These are phyloP conservation scores for Epirrhoe alternata DNA, from an alignment of 2,888 invertebrate genomes.

Conservation along the genomic window DNA sequence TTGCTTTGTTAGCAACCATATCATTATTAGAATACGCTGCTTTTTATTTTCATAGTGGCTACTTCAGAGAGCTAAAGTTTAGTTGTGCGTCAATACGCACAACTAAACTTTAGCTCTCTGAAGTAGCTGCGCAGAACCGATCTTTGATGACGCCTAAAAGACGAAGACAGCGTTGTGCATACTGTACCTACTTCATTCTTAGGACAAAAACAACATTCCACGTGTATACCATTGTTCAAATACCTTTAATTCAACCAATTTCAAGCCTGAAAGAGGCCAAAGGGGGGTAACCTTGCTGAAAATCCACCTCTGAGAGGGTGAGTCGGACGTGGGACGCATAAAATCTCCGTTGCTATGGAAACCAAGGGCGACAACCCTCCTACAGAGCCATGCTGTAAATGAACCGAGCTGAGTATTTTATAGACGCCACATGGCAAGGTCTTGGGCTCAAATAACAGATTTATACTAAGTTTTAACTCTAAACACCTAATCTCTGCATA, in stretches of 20 bases:
- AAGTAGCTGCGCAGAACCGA: too few relatives aligned
- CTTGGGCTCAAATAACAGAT: slow-evolving; percentile 4
- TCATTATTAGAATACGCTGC: background rate
- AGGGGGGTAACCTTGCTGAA: slow-evolving; percentile 60
- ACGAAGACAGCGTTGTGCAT: too few relatives aligned
- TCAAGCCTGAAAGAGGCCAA: slow-evolving; percentile 44
- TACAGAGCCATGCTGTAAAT: slow-evolving; percentile 49
- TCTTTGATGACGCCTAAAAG: too few relatives aligned
- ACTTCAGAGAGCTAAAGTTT: too few relatives aligned
- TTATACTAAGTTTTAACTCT: too few relatives aligned
- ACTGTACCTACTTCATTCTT: slow-evolving; percentile 9
- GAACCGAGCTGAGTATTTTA: slow-evolving; percentile 52
- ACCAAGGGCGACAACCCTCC: slow-evolving; percentile 79
- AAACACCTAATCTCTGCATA: too few relatives aligned
- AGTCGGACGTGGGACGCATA: slow-evolving; percentile 68
- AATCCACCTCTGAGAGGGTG: slow-evolving; percentile 52
- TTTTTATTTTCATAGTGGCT: slow-evolving; percentile 2
- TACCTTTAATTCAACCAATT: slow-evolving; percentile 48
- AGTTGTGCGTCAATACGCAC: too few relatives aligned
- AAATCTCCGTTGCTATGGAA: slow-evolving; percentile 73
- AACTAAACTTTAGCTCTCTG: too few relatives aligned
- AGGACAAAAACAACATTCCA: slow-evolving; percentile 38
- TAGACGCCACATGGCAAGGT: slow-evolving; percentile 35
- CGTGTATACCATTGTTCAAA: slow-evolving; percentile 46
- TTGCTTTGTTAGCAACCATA: background rate